Conservation (phyloP, 2,797 vertebrate genomes). For the Agapornis canus region DNA sequence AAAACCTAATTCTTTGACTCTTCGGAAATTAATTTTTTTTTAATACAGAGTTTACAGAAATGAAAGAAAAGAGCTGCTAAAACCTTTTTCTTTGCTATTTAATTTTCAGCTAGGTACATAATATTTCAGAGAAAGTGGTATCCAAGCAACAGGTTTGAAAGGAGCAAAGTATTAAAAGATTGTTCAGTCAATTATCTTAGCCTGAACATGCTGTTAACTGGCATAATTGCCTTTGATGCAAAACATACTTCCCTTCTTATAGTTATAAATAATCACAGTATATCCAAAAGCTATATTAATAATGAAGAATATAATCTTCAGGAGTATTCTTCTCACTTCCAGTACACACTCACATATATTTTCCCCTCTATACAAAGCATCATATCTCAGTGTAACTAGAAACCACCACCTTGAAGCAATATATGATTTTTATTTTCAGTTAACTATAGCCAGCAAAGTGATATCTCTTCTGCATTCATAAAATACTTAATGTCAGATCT, state of each 20-base stretch:
- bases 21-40: neutral
- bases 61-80: constrained; percentile 28
- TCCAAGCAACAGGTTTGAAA: constrained; percentile 72
- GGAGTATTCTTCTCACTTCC: neutral
- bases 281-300: neutral
- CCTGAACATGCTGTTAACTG: constrained; percentile 45
- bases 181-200: constrained; percentile 58
- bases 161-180: constrained; percentile 45
- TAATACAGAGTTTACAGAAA: neutral
- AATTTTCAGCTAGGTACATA: constrained; percentile 46
- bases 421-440: neutral
- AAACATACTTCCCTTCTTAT: neutral
- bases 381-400: neutral
- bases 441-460: neutral
- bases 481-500: neutral
- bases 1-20: neutral
- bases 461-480: neutral
- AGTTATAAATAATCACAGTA: constrained; percentile 8
- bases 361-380: neutral
- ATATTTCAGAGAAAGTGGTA: constrained; percentile 57
- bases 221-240: constrained; percentile 30
- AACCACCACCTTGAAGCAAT: neutral
- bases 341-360: neutral
- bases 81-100: constrained; percentile 14
- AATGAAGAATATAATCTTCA: neutral